Evolutionary conservation across 2,888 invertebrate genomes (phyloP).

Genomic region (Thyatira batis): DNA sequence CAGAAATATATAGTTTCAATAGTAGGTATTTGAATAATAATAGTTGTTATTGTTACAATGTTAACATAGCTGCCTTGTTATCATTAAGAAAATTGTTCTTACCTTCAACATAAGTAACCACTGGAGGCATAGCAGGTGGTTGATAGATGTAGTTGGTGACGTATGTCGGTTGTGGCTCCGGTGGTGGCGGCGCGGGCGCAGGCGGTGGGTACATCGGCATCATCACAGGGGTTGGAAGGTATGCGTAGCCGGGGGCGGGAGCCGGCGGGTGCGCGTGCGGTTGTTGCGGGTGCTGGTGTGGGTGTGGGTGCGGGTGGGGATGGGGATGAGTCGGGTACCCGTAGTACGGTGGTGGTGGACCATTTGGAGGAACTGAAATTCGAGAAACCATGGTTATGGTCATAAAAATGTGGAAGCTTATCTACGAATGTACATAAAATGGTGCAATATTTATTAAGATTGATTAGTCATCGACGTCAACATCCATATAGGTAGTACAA

Average conservation of each 20-base stretch:
- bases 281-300: slow-evolving; percentile 24
- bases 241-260: slow-evolving; percentile 41
- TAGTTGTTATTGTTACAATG: no score
- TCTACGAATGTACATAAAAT: not conserved
- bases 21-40: not conserved
- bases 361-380: slow-evolving; percentile 50
- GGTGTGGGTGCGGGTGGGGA: slow-evolving; percentile 6
- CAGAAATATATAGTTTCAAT: not conserved
- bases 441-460: not conserved
- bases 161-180: slow-evolving; percentile 43
- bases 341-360: slow-evolving; percentile 40
- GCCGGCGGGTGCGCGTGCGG: slow-evolving; percentile 26
- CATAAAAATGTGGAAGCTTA: slow-evolving; percentile 1
- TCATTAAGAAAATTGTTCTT: not conserved
- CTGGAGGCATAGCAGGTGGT: slow-evolving; percentile 30
- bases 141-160: slow-evolving; percentile 66
- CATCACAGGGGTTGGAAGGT: slow-evolving; percentile 64
- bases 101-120: slow-evolving; percentile 32
- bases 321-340: slow-evolving; percentile 26
- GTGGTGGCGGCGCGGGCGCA: slow-evolving; percentile 26
- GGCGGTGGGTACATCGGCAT: slow-evolving; percentile 61
- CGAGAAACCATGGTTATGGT: not conserved
- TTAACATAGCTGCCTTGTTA: no score
- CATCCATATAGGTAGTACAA: not conserved
- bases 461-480: not conserved